A percentile compares a stretch with the other conserved stretches of the same genome.
Conservation (phyloP, 2,888 invertebrate species). For the Orchestes rusci region DNA sequence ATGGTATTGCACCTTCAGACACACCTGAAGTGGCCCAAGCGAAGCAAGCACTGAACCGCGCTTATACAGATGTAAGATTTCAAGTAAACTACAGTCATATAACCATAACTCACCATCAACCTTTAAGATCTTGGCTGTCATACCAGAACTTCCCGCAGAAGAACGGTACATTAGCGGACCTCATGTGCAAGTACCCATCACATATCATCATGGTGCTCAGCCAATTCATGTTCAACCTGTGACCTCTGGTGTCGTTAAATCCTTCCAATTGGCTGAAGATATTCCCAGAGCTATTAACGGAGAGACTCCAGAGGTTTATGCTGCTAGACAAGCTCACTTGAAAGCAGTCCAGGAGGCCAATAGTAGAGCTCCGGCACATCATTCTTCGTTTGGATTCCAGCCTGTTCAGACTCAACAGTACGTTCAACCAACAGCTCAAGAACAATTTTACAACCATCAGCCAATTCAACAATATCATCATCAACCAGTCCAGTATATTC, state of each 20-base stretch:
- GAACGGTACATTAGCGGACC: too few species aligned
- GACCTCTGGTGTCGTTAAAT: too few species aligned
- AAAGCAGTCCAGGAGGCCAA: conserved; percentile 15
- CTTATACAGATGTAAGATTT: too few species aligned
- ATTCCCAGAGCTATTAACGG: conserved; percentile 29
- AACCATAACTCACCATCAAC: conserved; percentile 1
- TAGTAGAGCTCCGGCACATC: too few species aligned
- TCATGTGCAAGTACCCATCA: too few species aligned
- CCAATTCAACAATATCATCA: not conserved
- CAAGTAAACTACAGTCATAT: not conserved
- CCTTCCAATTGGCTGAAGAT: conserved; percentile 28
- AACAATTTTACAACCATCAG: not conserved
- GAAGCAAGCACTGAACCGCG: conserved; percentile 15
- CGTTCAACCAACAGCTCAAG: not conserved
- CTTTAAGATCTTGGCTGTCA: conserved; percentile 22
- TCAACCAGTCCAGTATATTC: not conserved
- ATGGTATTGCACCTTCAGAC: conserved; percentile 28
- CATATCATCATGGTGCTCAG: too few species aligned
- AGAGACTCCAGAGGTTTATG: conserved; percentile 33
- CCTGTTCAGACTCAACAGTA: too few species aligned
- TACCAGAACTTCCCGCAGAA: conserved; percentile 27
- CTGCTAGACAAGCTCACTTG: conserved; percentile 31
- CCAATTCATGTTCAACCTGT: too few species aligned
- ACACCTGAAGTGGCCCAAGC: conserved; percentile 31
- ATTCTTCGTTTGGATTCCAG: too few species aligned